A percentile compares a stretch with the other conserved stretches of the same genome.
Evolutionary conservation across 2,113 vertebrate genomes (phyloP).

Genomic region (Centropus unirufus): DNA sequence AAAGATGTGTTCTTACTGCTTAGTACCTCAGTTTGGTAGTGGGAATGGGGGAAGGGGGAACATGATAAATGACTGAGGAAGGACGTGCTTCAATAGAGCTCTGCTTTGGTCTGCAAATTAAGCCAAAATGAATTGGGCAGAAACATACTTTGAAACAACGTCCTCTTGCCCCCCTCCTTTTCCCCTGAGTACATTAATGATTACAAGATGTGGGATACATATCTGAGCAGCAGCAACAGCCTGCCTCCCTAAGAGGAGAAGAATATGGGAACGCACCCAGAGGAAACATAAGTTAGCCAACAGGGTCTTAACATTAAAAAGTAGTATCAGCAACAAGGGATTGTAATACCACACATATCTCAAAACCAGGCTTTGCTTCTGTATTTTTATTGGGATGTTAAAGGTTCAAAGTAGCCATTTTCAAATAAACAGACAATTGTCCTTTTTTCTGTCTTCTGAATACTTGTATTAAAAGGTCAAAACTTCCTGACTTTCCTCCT

Average conservation of each 20-base stretch:
- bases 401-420: neutral
- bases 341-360: constrained; percentile 2
- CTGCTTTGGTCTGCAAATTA: constrained; percentile 67
- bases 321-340: constrained; percentile 38
- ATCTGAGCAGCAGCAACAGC: constrained; percentile 40
- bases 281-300: constrained; percentile 59
- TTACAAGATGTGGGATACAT: constrained; percentile 71
- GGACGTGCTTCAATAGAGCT: constrained; percentile 45
- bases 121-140: constrained; percentile 73
- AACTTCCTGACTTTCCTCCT: neutral
- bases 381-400: constrained; percentile 18
- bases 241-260: constrained; percentile 36
- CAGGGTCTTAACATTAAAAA: constrained; percentile 60
- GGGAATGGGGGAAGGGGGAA: neutral
- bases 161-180: constrained; percentile 67
- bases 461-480: neutral
- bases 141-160: constrained; percentile 69
- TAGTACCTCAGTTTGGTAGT: constrained; percentile 3
- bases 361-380: constrained; percentile 12
- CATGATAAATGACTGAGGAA: constrained; percentile 63
- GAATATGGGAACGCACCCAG: constrained; percentile 45
- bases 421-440: neutral
- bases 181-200: constrained; percentile 62
- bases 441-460: neutral
- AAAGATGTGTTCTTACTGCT: constrained; percentile 15